Base-by-base conservation (phyloP, 2,113 vertebrate genomes). In the Delphinapterus leucas region DNA sequence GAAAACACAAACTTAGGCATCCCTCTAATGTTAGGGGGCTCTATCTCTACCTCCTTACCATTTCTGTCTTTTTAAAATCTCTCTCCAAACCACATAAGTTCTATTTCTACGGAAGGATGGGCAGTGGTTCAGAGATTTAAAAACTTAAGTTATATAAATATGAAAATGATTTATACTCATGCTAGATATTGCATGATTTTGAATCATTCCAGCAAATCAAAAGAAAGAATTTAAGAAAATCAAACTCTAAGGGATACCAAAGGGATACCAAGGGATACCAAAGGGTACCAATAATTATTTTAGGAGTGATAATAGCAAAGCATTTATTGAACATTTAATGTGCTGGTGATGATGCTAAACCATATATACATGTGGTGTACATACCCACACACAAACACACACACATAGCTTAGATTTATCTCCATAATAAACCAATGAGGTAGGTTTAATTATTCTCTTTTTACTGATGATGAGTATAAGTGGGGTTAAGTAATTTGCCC, bases 141-240 rank as follows among this genome's bases (percentile, higher is more conserved):
- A 55, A 91, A 44, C 61, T 20, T 9, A 85, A 82, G 36, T 70
- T 92, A 55, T 55, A 44, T 76, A 67, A 93, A 93, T 77, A 89
- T 33, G 70, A 41, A n/a, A 97, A 63, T 15, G 93, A 73, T 77
- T 86, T 96, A 47, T 74, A 36, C 23, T 96, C 20, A 55, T 49
- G 41, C 13, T 67, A 85, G 31, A 77, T 87, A 81, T 25, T 85
- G 11, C 71, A 38, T 92, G 26, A 68, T 91, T 95, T 85, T 77
- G 44, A 77, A 71, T 60, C 8, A 47, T 47, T 83, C 3, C 15
- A 82, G 10, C 7, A 89, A 73, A 26, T 85, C 4, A 82, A 90
- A 90, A 90, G 33, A 81, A 92, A 68, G 17, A 33, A 95, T 90
- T 73, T 81, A 20, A 44, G 87, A 61, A 85, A 87, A 70, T 33